Base-by-base conservation (phyloP, 2,113 vertebrate genomes). In the Eudyptes chrysolophus region DNA sequence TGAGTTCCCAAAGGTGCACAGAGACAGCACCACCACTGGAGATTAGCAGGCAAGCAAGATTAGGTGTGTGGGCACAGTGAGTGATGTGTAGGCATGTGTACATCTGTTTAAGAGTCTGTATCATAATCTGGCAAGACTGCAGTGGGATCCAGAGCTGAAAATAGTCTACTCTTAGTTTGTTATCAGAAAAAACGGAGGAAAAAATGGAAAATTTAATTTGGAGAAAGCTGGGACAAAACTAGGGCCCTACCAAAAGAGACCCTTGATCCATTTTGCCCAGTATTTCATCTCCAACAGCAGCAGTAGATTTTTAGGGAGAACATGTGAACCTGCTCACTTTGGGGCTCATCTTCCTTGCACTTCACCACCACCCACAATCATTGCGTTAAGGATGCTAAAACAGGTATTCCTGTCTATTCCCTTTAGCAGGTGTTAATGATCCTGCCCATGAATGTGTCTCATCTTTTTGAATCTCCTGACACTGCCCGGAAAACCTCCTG, bases 41-140 rank as follows among this genome's bases (percentile, higher is more conserved):
- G 61, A 82, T 6, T 0, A 62, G 44, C 18, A 70, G 16, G 24
- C 36, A 48, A 4, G n/a, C 10, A 26, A 70, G 27, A 51, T 48
- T 2, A 65, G 4, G 34, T 25, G 30, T 10, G 18, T 4, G 14
- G 49, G 55, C 25, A 64, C 18, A 84, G 21, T 3, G 18, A 78
- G 40, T 6, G 24, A 75, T 14, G 15, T 6, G 17, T 21, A 81
- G 12, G 38, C 48, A 49, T 0, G 0, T 7, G 13, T 26, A 44
- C 32, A 34, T 7, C 49, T 76, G 48, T 64, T 58, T 22, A 49
- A 55, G 18, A 51, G 22, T 29, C 49, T 44, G 6, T 36, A 29
- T 48, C 36, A n/a, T 40, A 16, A 74, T 25, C 54, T 77, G n/a
- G 30, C 32, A 92, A 55, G 6, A 36, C 34, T 84, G 26, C 2